phyloP scores from a whole-genome alignment of 2,888 invertebrate genomes.

The Tinea trinotella region DNA sequence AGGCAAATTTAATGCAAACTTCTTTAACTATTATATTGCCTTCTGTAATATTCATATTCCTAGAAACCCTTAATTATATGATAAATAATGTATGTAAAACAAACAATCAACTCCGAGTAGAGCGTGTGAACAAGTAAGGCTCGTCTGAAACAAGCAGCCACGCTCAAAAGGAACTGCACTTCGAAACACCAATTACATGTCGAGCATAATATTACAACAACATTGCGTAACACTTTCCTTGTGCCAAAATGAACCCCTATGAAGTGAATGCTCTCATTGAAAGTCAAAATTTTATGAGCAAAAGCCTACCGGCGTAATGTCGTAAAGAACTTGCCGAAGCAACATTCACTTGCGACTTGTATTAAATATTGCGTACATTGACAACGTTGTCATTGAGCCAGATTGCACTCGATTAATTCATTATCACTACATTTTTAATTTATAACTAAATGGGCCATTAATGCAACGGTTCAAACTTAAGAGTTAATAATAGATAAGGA shows the following conservation, averaged over 20 bases:
- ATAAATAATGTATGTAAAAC: not conserved
- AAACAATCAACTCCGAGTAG: not conserved
- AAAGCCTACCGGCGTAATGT: not conserved
- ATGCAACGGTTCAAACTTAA: not conserved
- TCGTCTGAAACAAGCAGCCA: not conserved
- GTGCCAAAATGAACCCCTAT: slow-evolving; percentile 9
- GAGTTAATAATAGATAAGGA: not conserved
- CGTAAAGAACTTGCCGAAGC: slow-evolving; percentile 7
- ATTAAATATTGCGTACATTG: slow-evolving; percentile 19
- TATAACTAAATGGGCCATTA: not conserved
- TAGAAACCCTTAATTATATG: not conserved
- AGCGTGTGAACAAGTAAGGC: not conserved
- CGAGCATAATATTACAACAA: not conserved
- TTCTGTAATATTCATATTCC: not conserved
- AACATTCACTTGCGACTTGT: slow-evolving; percentile 16
- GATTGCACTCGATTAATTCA: slow-evolving; percentile 12
- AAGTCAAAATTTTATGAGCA: slow-evolving; percentile 1
- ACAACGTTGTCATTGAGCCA: slow-evolving; percentile 17
- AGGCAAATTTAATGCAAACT: no score
- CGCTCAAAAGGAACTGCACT: not conserved
- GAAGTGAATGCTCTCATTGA: slow-evolving; percentile 18
- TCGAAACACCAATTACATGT: not conserved
- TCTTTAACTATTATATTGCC: no score
- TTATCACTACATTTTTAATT: slow-evolving; percentile 15
- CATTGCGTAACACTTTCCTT: slow-evolving; percentile 15